Conservation (phyloP, 2,113 vertebrate genomes). For the Pelvicachromis taeniatus region DNA sequence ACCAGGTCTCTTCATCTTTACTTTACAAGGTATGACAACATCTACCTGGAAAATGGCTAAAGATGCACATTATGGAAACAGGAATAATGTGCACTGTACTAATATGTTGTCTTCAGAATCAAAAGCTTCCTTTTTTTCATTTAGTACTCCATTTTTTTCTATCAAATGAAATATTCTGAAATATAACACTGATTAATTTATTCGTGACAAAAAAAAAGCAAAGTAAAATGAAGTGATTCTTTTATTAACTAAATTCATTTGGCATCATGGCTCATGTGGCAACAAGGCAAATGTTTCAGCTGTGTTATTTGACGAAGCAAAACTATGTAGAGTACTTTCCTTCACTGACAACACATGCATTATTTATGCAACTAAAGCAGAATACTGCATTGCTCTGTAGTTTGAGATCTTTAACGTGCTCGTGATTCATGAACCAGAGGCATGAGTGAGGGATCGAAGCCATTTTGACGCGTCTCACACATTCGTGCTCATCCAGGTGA, state of each 20-base stretch:
- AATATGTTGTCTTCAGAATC: not conserved
- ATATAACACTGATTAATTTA: not conserved
- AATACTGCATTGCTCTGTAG: slow-evolving; percentile 1
- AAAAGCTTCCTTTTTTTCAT: not conserved
- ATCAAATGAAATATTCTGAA: not conserved
- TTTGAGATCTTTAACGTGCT: not conserved
- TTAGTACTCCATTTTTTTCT: not conserved
- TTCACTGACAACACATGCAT: not conserved
- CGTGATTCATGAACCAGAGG: slow-evolving; percentile 1
- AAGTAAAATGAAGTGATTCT: not conserved
- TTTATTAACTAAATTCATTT: not conserved
- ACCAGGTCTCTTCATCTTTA: slow-evolving; percentile 36
- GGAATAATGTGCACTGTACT: not conserved
- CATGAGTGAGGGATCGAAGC: slow-evolving; percentile 33
- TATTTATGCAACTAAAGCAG: not conserved
- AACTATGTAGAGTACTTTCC: not conserved
- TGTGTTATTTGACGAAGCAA: not conserved
- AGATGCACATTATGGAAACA: slow-evolving; percentile 26
- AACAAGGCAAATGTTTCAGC: not conserved
- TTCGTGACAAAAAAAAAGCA: not conserved
- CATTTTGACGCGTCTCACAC: slow-evolving; percentile 19
- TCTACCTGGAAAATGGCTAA: slow-evolving; percentile 25
- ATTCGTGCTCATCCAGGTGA: slow-evolving; percentile 36
- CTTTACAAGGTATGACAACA: slow-evolving; percentile 34
- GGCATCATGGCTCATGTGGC: not conserved